Evolutionary conservation across 2,797 vertebrate species (phyloP), one percentile per base, ranked within the genome.

Genomic region (Leptoclinus maculatus): DNA sequence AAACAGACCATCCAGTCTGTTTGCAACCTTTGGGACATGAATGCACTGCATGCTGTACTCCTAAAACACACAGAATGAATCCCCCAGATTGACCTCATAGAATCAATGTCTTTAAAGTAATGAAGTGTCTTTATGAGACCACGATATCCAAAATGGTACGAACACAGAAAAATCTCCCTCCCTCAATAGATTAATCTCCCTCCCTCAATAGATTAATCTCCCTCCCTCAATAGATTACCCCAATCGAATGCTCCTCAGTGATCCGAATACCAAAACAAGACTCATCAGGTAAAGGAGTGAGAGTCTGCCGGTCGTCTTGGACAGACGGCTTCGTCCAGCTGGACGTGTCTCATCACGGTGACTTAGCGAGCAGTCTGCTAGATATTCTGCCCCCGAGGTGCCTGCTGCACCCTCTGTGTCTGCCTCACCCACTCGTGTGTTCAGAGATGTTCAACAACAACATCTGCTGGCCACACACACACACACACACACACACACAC

Each of bases 381-480:
- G 75, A 66, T 76, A 64, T 64, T 82, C 85, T 86, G 84, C 78
- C 85, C 86, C 45, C 0, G 68, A 83, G 83, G 79, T 81, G 51
- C 68, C 72, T 5, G 11, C 60, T 80, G 79, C 79, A 21, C 78
- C 77, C 51, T 78, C 38, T 41, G 49, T 62, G 36, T 74, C 66
- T 62, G 76, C 79, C 39, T 74, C 80, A 63, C 70, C 62, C 83
- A 80, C 85, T 73, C 17, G 2, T 74, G 66, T 77, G 54, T 84
- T 74, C 62, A 59, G 68, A 83, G 70, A 85, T 43, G 41, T 53
- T 47, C 71, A 25, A 78, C 76, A 87, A 79, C 71, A 89, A 83
- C 84, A 83, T 89, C 83, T 84, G 74, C 63, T 73, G 23, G 53
- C 64, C 67, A 14, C 32, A 45, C 77, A 72, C 59, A 70, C n/a